Evolutionary conservation across 2,113 vertebrate genomes (phyloP).

Genomic region (Saimiri boliviensis): DNA sequence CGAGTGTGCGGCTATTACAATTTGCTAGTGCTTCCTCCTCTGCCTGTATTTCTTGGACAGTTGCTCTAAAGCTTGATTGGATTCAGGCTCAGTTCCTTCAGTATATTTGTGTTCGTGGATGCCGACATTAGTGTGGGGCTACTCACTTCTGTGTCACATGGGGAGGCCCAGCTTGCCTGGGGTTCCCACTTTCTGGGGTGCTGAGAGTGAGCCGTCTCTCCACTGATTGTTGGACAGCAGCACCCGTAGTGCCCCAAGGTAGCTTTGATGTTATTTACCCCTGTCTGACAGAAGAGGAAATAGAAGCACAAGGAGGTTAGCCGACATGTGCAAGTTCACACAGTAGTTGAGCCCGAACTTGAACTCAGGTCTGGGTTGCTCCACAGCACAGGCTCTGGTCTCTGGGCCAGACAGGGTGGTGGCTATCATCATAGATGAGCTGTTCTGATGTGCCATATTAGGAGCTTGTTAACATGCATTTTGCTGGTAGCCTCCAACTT

Average conservation of each 20-base stretch:
- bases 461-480: not conserved
- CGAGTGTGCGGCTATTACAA: not conserved
- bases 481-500: not conserved
- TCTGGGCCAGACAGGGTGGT: not conserved
- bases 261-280: not conserved
- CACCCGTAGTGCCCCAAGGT: not conserved
- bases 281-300: not conserved
- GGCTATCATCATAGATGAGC: not conserved
- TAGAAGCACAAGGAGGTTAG: not conserved
- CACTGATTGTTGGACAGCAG: not conserved
- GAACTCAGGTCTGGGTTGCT: not conserved
- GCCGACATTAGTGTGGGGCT: not conserved
- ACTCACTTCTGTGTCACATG: not conserved
- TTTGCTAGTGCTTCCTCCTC: not conserved
- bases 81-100: not conserved
- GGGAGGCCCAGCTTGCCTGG: not conserved
- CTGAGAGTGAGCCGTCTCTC: not conserved
- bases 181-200: no score
- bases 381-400: not conserved
- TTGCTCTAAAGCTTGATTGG: not conserved
- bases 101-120: not conserved
- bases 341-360: not conserved
- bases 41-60: not conserved
- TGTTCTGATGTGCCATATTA: not conserved
- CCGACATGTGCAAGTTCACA: not conserved